phyloP scores from a whole-genome alignment of 2,888 invertebrate genomes.

The Pegoplata infirma region DNA sequence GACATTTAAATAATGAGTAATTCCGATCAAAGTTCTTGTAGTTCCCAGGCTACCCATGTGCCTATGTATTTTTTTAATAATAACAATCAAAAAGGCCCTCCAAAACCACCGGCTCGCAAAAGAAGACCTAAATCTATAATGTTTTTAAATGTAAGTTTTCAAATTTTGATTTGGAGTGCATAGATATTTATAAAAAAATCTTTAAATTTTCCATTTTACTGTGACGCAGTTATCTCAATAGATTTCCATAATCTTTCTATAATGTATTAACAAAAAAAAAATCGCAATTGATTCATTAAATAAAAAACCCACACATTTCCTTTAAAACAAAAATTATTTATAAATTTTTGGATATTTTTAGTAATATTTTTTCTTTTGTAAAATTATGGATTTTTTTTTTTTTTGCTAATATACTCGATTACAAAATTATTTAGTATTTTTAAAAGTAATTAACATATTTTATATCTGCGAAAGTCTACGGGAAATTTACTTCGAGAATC shows the following conservation, averaged over 20 bases:
- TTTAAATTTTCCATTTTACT: background rate
- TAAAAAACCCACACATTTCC: conserved; percentile 45
- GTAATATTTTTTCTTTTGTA: background rate
- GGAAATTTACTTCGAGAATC: too few relatives aligned
- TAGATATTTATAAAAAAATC: background rate
- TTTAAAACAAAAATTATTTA: conserved; percentile 17
- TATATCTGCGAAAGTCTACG: too few relatives aligned
- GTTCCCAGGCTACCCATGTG: conserved; percentile 63
- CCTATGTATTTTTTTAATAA: conserved; percentile 47
- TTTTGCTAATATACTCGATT: background rate
- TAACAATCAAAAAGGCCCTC: conserved; percentile 67
- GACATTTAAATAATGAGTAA: conserved; percentile 69
- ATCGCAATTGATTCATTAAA: conserved; percentile 18
- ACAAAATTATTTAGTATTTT: too few relatives aligned
- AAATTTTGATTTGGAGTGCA: background rate
- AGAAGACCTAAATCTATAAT: conserved; percentile 73
- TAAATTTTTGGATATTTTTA: conserved; percentile 24
- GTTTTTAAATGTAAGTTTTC: conserved; percentile 62
- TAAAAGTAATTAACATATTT: too few relatives aligned
- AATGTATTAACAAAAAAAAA: conserved; percentile 2
- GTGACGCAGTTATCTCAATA: background rate
- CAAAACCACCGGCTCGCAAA: conserved; percentile 74
- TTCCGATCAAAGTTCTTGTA: conserved; percentile 74
- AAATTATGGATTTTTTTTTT: conserved; percentile 25
- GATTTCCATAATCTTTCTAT: conserved; percentile 9